Base-by-base conservation (phyloP, 1,140 invertebrate species). In the Drosophila truncata region DNA sequence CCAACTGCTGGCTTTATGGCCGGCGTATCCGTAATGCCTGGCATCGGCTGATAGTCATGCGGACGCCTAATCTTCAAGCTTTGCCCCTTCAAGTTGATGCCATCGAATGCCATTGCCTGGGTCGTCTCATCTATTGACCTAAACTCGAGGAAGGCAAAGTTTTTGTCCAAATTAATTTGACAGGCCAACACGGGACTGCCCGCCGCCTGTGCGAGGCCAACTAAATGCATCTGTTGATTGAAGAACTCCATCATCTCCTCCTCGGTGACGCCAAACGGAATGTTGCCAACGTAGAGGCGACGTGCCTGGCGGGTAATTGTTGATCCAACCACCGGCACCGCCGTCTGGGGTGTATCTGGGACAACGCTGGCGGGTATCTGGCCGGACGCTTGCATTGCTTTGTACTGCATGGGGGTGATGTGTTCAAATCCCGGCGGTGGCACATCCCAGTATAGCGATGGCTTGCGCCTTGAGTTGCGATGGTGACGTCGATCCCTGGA, bases 241-340 rank as follows among this genome's bases (percentile, higher is more conserved):
- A 99, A 99, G 93, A 99, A 99, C 91, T 99, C 99, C 97, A 99
- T 99, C 96, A 99, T 99, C 93, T 99, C 98, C 93, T 99, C 98
- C 94, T 99, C 99, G 54, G 98, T 99, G n/a, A 99, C 99, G 70
- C 99, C 99, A 94, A 99, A 99, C 60, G 99, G 99, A 95, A 99
- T 99, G 94, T 99, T 99, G 66, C 99, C 99, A 42, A 99, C 98
- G 93, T 99, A 99, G 18, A 99, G 94, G 81, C 95, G 93, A 79
- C 98, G 94, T 2, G 99, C 99, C 94, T 99, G 99, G 71, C 99
- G 95, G 11, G 99, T 99, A 62, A 99, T 99, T 3, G 99, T 99
- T 47, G 98, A 99, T 23, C 99, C 99, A 20, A 99, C 98, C 65
- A 99, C 98, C 18, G 99, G 99, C 13, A 99, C 98, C 37, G 98